phyloP scores from a whole-genome alignment of 2,888 invertebrate genomes.

The Invenusta paracnida region DNA sequence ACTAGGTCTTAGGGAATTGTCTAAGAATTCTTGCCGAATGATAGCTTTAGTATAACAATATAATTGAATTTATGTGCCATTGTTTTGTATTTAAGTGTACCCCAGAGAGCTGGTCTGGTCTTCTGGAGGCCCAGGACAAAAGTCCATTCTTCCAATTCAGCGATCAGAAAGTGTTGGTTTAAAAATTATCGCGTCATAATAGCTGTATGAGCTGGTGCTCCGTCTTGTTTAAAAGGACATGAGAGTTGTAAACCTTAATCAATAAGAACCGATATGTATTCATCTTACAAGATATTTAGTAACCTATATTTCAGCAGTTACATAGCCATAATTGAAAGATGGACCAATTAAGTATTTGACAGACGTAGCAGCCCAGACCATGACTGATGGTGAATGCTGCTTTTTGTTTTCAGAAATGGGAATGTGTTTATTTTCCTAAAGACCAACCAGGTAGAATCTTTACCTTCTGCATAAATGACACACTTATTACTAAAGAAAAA shows the following conservation, averaged over 20 bases:
- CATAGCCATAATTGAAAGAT: neutral
- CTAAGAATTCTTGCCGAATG: conserved; percentile 20
- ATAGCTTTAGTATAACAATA: conserved; percentile 25
- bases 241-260: conserved; percentile 7
- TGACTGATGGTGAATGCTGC: conserved; percentile 21
- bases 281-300: conserved; percentile 17
- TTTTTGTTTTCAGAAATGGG: conserved; percentile 25
- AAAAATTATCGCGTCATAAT: conserved; percentile 24
- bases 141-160: conserved; percentile 8
- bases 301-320: conserved; percentile 19
- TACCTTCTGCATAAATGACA: conserved; percentile 24
- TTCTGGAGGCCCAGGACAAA: neutral
- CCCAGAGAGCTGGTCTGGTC: neutral
- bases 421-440: neutral
- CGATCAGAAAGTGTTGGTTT: conserved; percentile 33
- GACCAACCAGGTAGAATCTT: conserved; percentile 24
- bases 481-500: neutral
- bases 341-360: conserved; percentile 15
- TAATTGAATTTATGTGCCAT: conserved; percentile 4
- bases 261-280: conserved; percentile 20
- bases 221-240: conserved; percentile 15
- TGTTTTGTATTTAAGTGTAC: neutral
- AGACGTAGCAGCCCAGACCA: conserved; percentile 31
- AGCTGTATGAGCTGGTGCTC: conserved; percentile 8
- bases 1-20: neutral